Conservation (phyloP, 2,888 invertebrate genomes). For the Drosophila gaucha region DNA sequence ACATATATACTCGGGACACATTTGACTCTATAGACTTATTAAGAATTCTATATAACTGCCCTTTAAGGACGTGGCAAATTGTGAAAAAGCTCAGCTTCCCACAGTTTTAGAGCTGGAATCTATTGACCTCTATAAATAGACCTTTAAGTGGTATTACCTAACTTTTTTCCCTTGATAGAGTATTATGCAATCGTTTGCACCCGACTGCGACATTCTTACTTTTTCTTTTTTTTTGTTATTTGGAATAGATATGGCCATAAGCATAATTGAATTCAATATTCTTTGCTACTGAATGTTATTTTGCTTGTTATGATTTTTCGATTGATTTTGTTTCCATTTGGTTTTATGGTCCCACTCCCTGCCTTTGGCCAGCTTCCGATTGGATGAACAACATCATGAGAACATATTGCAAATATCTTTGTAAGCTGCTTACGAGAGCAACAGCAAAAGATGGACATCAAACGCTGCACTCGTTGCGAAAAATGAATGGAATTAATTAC, state of each 20-base stretch:
- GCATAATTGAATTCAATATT: constrained; percentile 10
- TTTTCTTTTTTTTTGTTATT: background rate
- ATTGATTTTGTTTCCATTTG: constrained; percentile 17
- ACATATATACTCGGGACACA: too few species aligned
- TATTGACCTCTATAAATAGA: too few species aligned
- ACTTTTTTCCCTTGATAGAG: too few species aligned
- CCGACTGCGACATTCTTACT: background rate
- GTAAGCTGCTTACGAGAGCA: constrained; percentile 11
- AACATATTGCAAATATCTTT: constrained; percentile 8
- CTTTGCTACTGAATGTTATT: background rate
- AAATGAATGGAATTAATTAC: too few species aligned
- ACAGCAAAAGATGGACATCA: too few species aligned
- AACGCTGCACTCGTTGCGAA: too few species aligned
- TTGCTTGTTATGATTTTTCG: constrained; percentile 12
- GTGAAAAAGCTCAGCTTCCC: too few species aligned
- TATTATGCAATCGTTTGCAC: background rate
- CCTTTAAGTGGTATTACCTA: too few species aligned
- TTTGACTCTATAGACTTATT: too few species aligned
- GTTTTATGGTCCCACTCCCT: background rate
- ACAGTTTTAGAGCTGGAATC: background rate
- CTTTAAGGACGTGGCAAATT: too few species aligned
- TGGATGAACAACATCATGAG: background rate
- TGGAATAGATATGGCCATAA: background rate
- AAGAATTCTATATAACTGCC: too few species aligned
- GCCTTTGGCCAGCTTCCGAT: background rate